Evolutionary conservation across 1,140 invertebrate genomes (phyloP), one percentile per base, ranked within the genome.

Genomic region (Rhizoglyphus robini): DNA sequence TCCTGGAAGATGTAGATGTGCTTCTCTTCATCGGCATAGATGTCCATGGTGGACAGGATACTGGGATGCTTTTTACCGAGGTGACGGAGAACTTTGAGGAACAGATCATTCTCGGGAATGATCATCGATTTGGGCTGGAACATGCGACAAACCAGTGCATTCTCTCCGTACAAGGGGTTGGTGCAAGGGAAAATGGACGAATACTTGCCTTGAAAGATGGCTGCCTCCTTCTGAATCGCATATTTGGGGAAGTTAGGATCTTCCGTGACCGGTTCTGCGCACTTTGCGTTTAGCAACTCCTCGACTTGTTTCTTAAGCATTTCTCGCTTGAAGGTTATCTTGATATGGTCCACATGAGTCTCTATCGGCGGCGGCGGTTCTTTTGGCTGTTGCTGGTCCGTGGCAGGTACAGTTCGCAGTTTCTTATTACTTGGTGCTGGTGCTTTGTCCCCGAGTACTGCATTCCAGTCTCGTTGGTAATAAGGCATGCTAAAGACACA

Each of bases 1-100:
- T 64, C 63, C n/a, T 64, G 63, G 29, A 64, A 27, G 8, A 64
- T 8, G n/a, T 48, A 49, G 2, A 64, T 15, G 2, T 57, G 18
- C 8, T 30, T 2, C 3, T 18, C 31, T 31, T 64, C 46, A 18
- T 64, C 63, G 27, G 15, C 15, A 27, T 51, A 64, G 15, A 64
- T 51, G 31, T 64, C 63, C 25, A 3, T 36, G 15, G 63, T 64
- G 31, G n/a, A 15, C 1, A 64, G 23, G 38, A 64, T 51, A 57
- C 38, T 15, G 25, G 46, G 63, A 3, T 4, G 32, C 15, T 61
- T 41, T 18, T 61, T 61, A 41, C 59, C 59, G 2, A 61, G 4
- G 29, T n/a, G n/a, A 38, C 59, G 32, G 13, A 61, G 23, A n/a
- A 61, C 46, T 25, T 61, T 61, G 23, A 61, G 29, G 25, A 3